phyloP scores from a whole-genome alignment of 2,113 vertebrate species.

The Larimichthys polyactis region DNA sequence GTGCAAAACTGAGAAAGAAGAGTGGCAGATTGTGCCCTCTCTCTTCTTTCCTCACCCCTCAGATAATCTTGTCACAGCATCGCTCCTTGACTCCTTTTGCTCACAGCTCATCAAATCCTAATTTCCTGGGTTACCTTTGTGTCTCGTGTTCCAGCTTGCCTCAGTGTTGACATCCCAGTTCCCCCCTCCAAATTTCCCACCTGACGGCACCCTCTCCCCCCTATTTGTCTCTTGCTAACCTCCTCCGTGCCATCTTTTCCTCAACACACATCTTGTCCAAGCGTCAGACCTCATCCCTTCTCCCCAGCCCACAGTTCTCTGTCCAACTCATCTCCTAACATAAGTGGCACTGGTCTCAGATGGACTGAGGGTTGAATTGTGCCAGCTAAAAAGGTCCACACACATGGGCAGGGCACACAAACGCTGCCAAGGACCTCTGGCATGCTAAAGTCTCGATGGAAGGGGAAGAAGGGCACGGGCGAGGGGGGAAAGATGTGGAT shows the following conservation, averaged over 20 bases:
- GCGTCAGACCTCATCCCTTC: slow-evolving; percentile 48
- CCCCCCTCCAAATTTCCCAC: slow-evolving; percentile 42
- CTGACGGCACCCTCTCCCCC: slow-evolving; percentile 36
- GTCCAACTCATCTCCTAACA: slow-evolving; percentile 58
- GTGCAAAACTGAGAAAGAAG: slow-evolving; percentile 60
- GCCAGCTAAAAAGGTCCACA: slow-evolving; percentile 63
- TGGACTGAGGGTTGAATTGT: slow-evolving; percentile 24
- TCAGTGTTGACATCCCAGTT: slow-evolving; percentile 55
- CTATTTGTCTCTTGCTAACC: slow-evolving; percentile 52
- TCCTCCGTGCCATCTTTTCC: slow-evolving; percentile 50
- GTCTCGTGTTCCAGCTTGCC: slow-evolving; percentile 52
- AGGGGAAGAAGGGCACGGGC: background rate
- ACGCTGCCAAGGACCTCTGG: slow-evolving; percentile 58
- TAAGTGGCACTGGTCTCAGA: slow-evolving; percentile 48
- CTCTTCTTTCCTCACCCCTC: slow-evolving; percentile 57
- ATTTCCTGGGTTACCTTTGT: slow-evolving; percentile 61
- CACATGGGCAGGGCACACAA: slow-evolving; percentile 46
- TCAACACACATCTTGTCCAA: slow-evolving; percentile 56
- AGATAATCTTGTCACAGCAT: slow-evolving; percentile 56
- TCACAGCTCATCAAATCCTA: slow-evolving; percentile 64
- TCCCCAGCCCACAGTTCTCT: slow-evolving; percentile 45
- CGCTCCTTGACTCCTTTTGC: slow-evolving; percentile 56
- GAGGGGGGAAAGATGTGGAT: slow-evolving; percentile 17
- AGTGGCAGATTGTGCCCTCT: slow-evolving; percentile 26
- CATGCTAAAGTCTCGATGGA: slow-evolving; percentile 17